A percentile compares a stretch with the other conserved stretches of the same genome.
Conservation (phyloP, 2,113 vertebrate genomes). For the Vicugna pacos region DNA sequence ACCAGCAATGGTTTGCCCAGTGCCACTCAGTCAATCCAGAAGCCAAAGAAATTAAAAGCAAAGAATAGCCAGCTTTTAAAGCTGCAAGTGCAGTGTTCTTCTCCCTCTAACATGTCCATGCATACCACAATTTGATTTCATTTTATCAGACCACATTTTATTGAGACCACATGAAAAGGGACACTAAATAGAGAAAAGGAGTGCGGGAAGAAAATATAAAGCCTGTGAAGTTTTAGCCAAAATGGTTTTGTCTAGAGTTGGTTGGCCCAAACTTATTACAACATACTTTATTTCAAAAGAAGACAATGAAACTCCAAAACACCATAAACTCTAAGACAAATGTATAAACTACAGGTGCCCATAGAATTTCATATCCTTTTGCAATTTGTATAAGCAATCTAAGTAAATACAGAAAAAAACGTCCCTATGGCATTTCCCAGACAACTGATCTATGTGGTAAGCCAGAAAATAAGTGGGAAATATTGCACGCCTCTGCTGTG, state of each 20-base stretch:
- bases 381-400: conserved; percentile 38
- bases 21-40: not conserved
- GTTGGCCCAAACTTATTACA: not conserved
- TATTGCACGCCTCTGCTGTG: not conserved
- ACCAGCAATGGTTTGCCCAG: not conserved
- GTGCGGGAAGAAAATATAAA: not conserved
- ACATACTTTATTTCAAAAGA: not conserved
- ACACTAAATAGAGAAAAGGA: not conserved
- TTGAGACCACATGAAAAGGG: not conserved
- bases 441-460: conserved; percentile 28
- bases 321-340: not conserved
- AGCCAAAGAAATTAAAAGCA: not conserved
- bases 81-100: not conserved
- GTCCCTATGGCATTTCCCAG: conserved; percentile 25
- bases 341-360: not conserved
- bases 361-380: not conserved
- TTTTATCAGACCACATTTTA: not conserved
- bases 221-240: not conserved
- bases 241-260: not conserved
- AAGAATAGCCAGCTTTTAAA: not conserved
- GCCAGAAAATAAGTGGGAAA: conserved; percentile 51
- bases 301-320: not conserved
- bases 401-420: conserved; percentile 53
- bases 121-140: not conserved
- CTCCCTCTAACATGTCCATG: not conserved